These are phyloP conservation scores for Venturia canescens DNA, from an alignment of 1,140 invertebrate species.

Conservation along the genomic window DNA sequence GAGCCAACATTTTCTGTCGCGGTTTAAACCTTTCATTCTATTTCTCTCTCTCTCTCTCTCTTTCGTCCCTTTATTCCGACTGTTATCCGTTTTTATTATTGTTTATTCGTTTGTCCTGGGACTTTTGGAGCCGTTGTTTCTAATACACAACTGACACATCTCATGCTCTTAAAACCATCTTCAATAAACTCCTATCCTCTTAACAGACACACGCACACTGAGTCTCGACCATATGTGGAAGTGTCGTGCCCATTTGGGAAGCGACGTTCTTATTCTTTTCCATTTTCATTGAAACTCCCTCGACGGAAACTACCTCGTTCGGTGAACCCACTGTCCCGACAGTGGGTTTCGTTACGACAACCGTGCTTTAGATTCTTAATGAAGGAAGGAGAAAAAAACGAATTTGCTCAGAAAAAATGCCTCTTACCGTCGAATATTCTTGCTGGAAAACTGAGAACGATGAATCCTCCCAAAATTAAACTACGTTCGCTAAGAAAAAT, in stretches of 20 bases:
- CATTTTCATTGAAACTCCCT: not conserved
- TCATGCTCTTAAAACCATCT: conserved; percentile 6
- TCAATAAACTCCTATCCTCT: not conserved
- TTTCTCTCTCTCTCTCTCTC: not conserved
- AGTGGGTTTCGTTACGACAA: not conserved
- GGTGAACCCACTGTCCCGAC: not conserved
- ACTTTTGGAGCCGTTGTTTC: not conserved
- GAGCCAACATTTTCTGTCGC: conserved; percentile 2
- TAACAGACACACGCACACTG: conserved; percentile 1
- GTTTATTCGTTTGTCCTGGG: conserved; percentile 22
- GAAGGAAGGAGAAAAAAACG: too few relatives aligned
- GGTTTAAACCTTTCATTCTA: not conserved
- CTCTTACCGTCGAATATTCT: too few relatives aligned
- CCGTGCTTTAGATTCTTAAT: too few relatives aligned
- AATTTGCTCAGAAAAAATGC: too few relatives aligned
- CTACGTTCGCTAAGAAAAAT: too few relatives aligned
- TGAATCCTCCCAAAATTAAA: too few relatives aligned
- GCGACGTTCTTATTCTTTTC: too few relatives aligned
- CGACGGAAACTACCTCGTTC: not conserved
- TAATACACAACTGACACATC: not conserved
- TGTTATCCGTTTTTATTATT: conserved; percentile 40
- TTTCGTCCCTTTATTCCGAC: not conserved
- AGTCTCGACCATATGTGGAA: not conserved
- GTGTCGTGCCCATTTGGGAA: not conserved
- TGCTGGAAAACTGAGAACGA: too few relatives aligned